Evolutionary conservation across 1,140 invertebrate genomes (phyloP).

Genomic region (Olivierus martensii): DNA sequence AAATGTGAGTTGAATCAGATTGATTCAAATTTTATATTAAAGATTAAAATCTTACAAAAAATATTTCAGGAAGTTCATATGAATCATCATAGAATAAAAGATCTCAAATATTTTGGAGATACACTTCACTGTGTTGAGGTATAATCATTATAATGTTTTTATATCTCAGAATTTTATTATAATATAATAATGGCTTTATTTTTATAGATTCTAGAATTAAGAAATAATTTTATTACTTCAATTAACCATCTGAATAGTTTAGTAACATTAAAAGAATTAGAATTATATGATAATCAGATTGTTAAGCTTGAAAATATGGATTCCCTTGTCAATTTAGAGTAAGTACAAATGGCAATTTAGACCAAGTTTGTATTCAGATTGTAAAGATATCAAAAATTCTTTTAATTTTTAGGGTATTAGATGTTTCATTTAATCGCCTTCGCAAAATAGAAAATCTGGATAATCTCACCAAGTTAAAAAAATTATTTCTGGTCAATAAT

Average conservation of each 20-base stretch:
- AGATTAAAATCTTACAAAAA: too few species aligned
- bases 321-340: slow-evolving; percentile 75
- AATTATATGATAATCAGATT: slow-evolving; percentile 95
- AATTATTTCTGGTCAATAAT: slow-evolving; percentile 85
- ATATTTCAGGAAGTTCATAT: too few species aligned
- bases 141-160: too few species aligned
- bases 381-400: neutral
- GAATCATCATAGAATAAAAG: too few species aligned
- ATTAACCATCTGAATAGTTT: slow-evolving; percentile 73
- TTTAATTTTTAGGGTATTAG: slow-evolving; percentile 56
- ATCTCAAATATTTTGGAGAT: too few species aligned
- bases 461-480: slow-evolving; percentile 62
- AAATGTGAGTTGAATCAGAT: too few species aligned
- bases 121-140: too few species aligned
- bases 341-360: too few species aligned
- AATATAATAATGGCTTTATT: neutral
- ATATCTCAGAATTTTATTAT: too few species aligned
- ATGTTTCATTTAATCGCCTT: slow-evolving; percentile 95
- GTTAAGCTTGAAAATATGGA: slow-evolving; percentile 78
- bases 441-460: slow-evolving; percentile 74
- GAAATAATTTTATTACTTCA: slow-evolving; percentile 90
- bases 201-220: slow-evolving; percentile 56
- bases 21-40: too few species aligned
- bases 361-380: too few species aligned
- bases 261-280: slow-evolving; percentile 63